A percentile compares a stretch with the other conserved stretches of the same genome.
Evolutionary conservation across 2,113 vertebrate genomes (phyloP).

Genomic region (Solenodon paradoxus): DNA sequence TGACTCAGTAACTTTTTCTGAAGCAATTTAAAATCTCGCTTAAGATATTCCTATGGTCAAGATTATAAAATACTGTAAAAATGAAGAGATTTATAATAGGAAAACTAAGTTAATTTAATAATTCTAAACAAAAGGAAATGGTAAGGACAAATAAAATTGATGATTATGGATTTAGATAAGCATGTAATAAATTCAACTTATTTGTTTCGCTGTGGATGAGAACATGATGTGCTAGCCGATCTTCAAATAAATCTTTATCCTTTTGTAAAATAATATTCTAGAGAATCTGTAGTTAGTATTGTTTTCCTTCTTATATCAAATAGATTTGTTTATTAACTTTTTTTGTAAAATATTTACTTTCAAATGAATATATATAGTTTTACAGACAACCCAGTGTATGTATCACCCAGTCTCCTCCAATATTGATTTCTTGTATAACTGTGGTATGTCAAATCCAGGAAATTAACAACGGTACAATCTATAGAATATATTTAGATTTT

Average conservation of each 20-base stretch:
- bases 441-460: not conserved
- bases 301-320: not conserved
- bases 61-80: not conserved
- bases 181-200: slow-evolving; percentile 10
- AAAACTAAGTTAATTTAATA: not conserved
- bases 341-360: too few relatives aligned
- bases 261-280: slow-evolving; percentile 23
- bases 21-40: not conserved
- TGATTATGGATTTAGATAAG: slow-evolving; percentile 16
- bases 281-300: not conserved
- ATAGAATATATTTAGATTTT: not conserved
- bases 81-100: not conserved
- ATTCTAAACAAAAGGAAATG: not conserved
- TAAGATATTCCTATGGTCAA: not conserved
- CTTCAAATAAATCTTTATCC: not conserved
- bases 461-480: not conserved
- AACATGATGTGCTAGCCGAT: not conserved
- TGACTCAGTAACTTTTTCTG: not conserved
- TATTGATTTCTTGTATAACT: not conserved
- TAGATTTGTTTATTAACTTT: too few relatives aligned
- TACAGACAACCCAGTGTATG: rapidly evolving
- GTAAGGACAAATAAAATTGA: slow-evolving; percentile 1
- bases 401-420: not conserved
- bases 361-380: too few relatives aligned
- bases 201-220: slow-evolving; percentile 47